Conservation (phyloP, 2,888 invertebrate genomes). For the Pollenia amentaria region DNA sequence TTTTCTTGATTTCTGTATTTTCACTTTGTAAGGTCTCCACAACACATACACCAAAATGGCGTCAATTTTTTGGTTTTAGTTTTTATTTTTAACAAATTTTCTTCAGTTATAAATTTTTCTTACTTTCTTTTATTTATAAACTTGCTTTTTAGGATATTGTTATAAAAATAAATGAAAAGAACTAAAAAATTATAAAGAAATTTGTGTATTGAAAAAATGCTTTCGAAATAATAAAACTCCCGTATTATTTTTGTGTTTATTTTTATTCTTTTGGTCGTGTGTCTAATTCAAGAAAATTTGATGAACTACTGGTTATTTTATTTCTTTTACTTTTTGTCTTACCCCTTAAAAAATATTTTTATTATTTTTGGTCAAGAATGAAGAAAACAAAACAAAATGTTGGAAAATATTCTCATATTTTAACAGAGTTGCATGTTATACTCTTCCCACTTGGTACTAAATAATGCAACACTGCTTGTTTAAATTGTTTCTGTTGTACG, state of each 20-base stretch:
- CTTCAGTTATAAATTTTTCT: conserved; percentile 47
- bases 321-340: neutral
- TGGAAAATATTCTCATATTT: neutral
- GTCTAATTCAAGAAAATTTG: conserved; percentile 70
- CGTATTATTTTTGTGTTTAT: conserved; percentile 46
- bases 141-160: conserved; percentile 50
- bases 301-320: conserved; percentile 48
- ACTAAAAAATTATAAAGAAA: conserved; percentile 71
- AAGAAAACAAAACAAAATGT: conserved; percentile 61
- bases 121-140: conserved; percentile 49
- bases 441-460: neutral
- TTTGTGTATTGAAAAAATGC: conserved; percentile 63
- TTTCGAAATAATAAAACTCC: conserved; percentile 64
- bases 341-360: neutral
- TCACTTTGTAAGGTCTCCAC: conserved; percentile 61
- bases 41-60: conserved; percentile 75
- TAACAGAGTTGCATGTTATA: conserved; percentile 21
- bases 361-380: conserved; percentile 41
- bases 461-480: conserved; percentile 45
- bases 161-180: conserved; percentile 64
- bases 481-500: neutral
- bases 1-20: conserved; percentile 58
- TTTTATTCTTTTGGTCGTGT: conserved; percentile 38
- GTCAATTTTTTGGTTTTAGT: conserved; percentile 72
- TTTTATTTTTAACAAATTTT: conserved; percentile 53